These are phyloP conservation scores for Aphaenogaster rudis DNA, from an alignment of 1,140 invertebrate species.

Conservation along the genomic window DNA sequence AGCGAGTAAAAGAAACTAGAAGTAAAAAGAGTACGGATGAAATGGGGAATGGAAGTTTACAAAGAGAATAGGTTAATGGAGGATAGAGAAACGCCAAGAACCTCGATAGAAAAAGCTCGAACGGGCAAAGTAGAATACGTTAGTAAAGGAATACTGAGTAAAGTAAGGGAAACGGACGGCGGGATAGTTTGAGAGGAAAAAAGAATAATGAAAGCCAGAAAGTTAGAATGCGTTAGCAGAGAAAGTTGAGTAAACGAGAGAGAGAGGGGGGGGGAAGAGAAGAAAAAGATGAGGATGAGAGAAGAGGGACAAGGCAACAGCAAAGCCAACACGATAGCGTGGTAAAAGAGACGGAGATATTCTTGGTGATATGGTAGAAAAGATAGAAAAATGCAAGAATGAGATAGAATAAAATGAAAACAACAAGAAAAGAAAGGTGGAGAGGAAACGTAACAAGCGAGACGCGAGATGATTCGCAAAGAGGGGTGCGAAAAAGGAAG, in stretches of 20 bases:
- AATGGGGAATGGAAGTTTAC: constrained; percentile 4
- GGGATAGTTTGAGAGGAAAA: neutral
- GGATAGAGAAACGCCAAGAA: neutral
- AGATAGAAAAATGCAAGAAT: neutral
- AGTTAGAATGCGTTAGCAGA: constrained; percentile 40
- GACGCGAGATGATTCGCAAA: constrained; percentile 31
- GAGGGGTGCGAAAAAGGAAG: neutral
- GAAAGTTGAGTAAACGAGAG: constrained; percentile 37
- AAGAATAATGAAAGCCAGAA: constrained; percentile 24
- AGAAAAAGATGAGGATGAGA: neutral
- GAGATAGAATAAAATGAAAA: constrained; percentile 10
- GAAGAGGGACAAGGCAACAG: neutral
- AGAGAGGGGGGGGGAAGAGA: neutral
- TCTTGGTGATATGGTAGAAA: neutral
- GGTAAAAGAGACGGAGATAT: neutral
- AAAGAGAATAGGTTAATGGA: constrained; percentile 56
- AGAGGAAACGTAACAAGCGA: neutral
- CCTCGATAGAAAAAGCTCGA: constrained; percentile 38
- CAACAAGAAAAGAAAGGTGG: neutral
- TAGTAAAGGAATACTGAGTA: constrained; percentile 38
- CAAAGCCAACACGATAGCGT: constrained; percentile 26
- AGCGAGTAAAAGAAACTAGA: neutral
- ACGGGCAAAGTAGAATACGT: constrained; percentile 23
- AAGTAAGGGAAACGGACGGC: neutral
- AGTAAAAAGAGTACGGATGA: neutral